Conservation (phyloP, 2,888 invertebrate genomes). For the Molorchus minor region DNA sequence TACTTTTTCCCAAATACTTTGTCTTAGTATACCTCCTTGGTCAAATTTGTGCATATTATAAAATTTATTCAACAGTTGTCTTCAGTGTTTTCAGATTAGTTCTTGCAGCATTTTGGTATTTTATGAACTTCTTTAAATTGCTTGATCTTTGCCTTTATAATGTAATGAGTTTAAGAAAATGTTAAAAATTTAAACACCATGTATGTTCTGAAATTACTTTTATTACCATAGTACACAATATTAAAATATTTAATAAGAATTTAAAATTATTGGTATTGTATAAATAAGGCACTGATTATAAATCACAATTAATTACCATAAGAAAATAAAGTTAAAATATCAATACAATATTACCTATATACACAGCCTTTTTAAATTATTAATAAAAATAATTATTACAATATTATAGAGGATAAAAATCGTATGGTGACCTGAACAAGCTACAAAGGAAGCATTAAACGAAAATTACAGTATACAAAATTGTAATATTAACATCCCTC, state of each 20-base stretch:
- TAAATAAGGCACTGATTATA: constrained; percentile 48
- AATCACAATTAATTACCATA: constrained; percentile 46
- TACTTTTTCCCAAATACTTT: too few species aligned
- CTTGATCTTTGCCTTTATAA: too few species aligned
- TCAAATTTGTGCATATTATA: too few species aligned
- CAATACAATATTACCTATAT: constrained; percentile 45
- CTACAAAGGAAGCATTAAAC: constrained; percentile 3
- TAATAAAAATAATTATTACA: constrained; percentile 13
- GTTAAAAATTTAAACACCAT: too few species aligned
- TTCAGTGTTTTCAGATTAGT: too few species aligned
- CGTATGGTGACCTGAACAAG: constrained; percentile 5
- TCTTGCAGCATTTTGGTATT: too few species aligned
- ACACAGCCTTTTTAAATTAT: constrained; percentile 47
- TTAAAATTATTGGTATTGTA: constrained; percentile 28
- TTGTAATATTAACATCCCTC: too few species aligned
- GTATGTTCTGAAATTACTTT: constrained; percentile 6
- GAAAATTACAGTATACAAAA: too few species aligned
- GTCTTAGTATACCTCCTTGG: too few species aligned
- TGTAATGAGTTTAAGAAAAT: too few species aligned
- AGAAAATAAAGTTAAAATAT: constrained; percentile 41
- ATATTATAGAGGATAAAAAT: constrained; percentile 14
- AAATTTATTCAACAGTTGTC: too few species aligned
- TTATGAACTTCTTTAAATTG: too few species aligned
- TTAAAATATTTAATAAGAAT: constrained; percentile 17
- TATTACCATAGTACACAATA: constrained; percentile 15